These are phyloP conservation scores for Mustelus asterias DNA, from an alignment of 2,113 vertebrate species.

Conservation along the genomic window DNA sequence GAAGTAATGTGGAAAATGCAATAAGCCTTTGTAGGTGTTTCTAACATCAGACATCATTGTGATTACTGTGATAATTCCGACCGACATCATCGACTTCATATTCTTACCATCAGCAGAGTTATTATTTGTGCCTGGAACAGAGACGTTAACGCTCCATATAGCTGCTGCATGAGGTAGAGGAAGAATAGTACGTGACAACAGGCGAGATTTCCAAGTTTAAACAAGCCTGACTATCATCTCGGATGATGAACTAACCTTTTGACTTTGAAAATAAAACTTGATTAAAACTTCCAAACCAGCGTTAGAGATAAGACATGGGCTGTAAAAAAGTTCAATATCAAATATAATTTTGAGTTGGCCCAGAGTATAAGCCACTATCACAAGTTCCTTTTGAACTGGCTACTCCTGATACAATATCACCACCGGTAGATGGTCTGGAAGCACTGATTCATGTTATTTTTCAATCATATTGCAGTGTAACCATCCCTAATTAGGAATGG, in stretches of 20 bases:
- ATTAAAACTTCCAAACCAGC: neutral
- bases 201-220: neutral
- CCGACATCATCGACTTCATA: neutral
- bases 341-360: neutral
- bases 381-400: neutral
- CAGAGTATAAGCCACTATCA: neutral
- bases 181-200: neutral
- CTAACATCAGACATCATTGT: neutral
- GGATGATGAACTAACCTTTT: neutral
- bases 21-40: neutral
- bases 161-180: neutral
- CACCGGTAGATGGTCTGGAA: neutral
- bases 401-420: neutral
- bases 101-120: neutral
- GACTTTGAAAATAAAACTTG: slow-evolving; percentile 18
- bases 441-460: neutral
- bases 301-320: neutral
- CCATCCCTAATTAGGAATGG: neutral
- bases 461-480: neutral
- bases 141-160: neutral
- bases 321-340: neutral
- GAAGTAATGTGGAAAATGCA: slow-evolving; percentile 7
- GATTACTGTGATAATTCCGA: neutral
- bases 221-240: neutral
- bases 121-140: neutral